phyloP scores from a whole-genome alignment of 1,140 invertebrate species.

The Trypoxylus dichotomus region DNA sequence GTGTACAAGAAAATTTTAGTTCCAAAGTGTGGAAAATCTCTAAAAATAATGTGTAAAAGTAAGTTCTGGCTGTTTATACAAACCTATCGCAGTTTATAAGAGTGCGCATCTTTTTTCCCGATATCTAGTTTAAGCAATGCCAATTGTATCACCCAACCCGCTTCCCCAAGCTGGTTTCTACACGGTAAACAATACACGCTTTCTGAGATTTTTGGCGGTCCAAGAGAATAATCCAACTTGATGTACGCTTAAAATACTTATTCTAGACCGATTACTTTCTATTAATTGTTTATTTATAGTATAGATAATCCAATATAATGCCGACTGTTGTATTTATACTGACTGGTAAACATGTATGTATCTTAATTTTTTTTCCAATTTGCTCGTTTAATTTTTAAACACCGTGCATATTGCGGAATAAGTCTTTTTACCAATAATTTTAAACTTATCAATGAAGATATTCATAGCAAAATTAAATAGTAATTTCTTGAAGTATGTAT shows the following conservation, averaged over 20 bases:
- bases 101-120: neutral
- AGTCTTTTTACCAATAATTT: neutral
- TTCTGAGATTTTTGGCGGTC: constrained; percentile 31
- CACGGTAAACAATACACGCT: constrained; percentile 39
- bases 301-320: constrained; percentile 11
- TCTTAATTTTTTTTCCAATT: neutral
- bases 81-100: neutral
- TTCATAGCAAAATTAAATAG: neutral
- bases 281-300: constrained; percentile 22
- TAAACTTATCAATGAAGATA: neutral
- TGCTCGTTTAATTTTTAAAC: neutral
- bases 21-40: constrained; percentile 21
- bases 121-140: neutral
- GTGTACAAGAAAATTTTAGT: constrained; percentile 39
- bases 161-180: constrained; percentile 44
- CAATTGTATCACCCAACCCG: constrained; percentile 26
- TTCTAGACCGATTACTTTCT: constrained; percentile 4
- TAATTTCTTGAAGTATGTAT: neutral
- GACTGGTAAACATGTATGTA: constrained; percentile 9
- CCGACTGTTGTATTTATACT: constrained; percentile 13
- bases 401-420: neutral
- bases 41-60: constrained; percentile 37
- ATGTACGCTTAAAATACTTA: neutral
- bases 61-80: constrained; percentile 27
- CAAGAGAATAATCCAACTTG: neutral